These are phyloP conservation scores for Orthosia gothica DNA, from an alignment of 2,888 invertebrate species.

Conservation along the genomic window DNA sequence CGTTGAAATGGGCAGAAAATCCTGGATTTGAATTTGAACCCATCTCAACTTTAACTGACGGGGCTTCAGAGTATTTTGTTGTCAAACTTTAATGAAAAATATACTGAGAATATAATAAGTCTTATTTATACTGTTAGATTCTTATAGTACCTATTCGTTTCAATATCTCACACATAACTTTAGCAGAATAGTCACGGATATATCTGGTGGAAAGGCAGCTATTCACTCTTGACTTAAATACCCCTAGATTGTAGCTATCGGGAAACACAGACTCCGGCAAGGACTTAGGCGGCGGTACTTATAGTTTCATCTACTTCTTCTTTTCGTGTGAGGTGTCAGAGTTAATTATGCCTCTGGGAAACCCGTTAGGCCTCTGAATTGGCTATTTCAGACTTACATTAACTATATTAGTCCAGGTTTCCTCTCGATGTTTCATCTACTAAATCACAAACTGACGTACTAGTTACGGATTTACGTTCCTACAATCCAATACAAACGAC, in stretches of 20 bases:
- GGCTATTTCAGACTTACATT: too few relatives aligned
- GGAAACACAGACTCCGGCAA: too few relatives aligned
- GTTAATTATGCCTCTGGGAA: too few relatives aligned
- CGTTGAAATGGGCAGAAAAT: background rate
- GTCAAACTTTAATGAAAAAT: background rate
- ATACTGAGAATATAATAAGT: background rate
- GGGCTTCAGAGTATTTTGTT: background rate
- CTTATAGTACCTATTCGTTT: background rate
- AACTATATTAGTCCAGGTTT: too few relatives aligned
- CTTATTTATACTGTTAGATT: background rate
- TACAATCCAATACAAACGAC: background rate
- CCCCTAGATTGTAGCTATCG: too few relatives aligned
- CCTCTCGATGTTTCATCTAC: background rate
- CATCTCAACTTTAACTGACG: background rate
- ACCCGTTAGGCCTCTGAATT: too few relatives aligned
- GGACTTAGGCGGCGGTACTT: too few relatives aligned
- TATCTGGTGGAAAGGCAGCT: background rate
- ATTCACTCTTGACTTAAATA: too few relatives aligned
- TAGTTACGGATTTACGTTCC: background rate
- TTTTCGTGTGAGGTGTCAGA: too few relatives aligned
- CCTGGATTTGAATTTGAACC: background rate
- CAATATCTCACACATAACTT: background rate
- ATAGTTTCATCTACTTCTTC: background rate
- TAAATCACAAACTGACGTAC: background rate
- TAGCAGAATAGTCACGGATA: background rate